Conservation (phyloP, 2,888 invertebrate species). For the Rhingia rostrata region DNA sequence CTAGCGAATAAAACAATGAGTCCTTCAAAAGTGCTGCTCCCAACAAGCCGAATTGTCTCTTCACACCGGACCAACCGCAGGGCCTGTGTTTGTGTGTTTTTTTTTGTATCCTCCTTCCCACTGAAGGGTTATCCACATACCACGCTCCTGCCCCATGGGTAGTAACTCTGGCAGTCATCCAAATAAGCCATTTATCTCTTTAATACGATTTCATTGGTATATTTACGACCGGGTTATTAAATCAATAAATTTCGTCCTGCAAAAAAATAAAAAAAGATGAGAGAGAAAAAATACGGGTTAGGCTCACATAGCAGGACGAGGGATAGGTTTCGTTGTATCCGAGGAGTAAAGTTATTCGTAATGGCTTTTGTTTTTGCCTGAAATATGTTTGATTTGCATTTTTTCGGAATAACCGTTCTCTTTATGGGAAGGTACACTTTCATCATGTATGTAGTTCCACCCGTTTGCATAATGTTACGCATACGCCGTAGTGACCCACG, state of each 20-base stretch:
- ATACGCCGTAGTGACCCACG: constrained; percentile 59
- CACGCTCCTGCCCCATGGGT: constrained; percentile 16
- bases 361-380: constrained; percentile 48
- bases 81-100: constrained; percentile 31
- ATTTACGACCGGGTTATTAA: constrained; percentile 76
- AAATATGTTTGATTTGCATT: constrained; percentile 71
- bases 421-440: constrained; percentile 28
- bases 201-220: constrained; percentile 76
- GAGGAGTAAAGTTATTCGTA: constrained; percentile 38
- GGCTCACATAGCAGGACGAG: constrained; percentile 42
- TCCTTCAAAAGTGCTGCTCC: constrained; percentile 46
- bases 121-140: constrained; percentile 45
- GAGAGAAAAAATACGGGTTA: constrained; percentile 28
- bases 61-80: constrained; percentile 34
- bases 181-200: constrained; percentile 76
- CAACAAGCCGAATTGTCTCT: constrained; percentile 51
- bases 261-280: constrained; percentile 16
- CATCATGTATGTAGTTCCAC: constrained; percentile 24
- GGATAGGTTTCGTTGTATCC: constrained; percentile 29
- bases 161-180: constrained; percentile 67
- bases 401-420: constrained; percentile 48
- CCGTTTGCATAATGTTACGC: constrained; percentile 54
- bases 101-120: constrained; percentile 4
- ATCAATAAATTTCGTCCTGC: constrained; percentile 74
- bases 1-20: constrained; percentile 29